A percentile compares a stretch with the other conserved stretches of the same genome.
Evolutionary conservation across 2,888 invertebrate species (phyloP).

Genomic region (Zaprionus obscuricornis): DNA sequence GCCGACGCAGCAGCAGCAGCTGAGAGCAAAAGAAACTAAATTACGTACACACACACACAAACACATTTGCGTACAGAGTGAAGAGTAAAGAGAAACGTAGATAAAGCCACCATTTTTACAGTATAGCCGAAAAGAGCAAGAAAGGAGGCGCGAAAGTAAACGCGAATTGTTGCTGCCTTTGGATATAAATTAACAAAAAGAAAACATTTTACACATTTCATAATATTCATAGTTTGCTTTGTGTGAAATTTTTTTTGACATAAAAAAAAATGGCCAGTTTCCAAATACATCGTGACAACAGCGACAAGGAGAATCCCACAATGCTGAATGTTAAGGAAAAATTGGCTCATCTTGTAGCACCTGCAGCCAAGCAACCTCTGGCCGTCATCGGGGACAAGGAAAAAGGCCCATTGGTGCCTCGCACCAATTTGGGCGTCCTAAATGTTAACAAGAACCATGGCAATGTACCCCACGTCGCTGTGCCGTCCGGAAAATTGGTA

Average conservation of each 20-base stretch:
- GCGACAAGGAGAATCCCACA: slow-evolving; percentile 86
- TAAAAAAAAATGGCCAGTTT: slow-evolving; percentile 86
- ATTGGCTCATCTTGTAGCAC: slow-evolving; percentile 9
- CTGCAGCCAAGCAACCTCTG: slow-evolving; percentile 65
- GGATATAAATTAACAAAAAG: slow-evolving; percentile 26
- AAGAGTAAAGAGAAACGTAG: slow-evolving; percentile 53
- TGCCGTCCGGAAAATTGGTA: slow-evolving; percentile 67
- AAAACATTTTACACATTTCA: not conserved
- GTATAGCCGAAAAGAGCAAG: slow-evolving; percentile 33
- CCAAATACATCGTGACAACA: slow-evolving; percentile 90
- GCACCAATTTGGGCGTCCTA: slow-evolving; percentile 70
- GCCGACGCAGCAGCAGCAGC: slow-evolving; percentile 45
- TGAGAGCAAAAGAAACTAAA: slow-evolving; percentile 44
- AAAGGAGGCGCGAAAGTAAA: slow-evolving; percentile 19
- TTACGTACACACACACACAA: slow-evolving; percentile 23
- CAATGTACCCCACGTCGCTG: slow-evolving; percentile 51
- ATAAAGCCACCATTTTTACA: slow-evolving; percentile 63
- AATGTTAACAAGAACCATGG: slow-evolving; percentile 56
- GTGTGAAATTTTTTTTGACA: slow-evolving; percentile 1
- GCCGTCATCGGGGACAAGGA: slow-evolving; percentile 64
- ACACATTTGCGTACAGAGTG: slow-evolving; percentile 28
- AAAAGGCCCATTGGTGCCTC: slow-evolving; percentile 51
- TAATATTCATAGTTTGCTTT: too few relatives aligned
- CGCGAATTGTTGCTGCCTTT: slow-evolving; percentile 25
- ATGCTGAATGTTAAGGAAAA: slow-evolving; percentile 43